Evolutionary conservation across 2,888 invertebrate species (phyloP), one percentile per base, ranked within the genome.

Genomic region (Iselma pallidipennis): DNA sequence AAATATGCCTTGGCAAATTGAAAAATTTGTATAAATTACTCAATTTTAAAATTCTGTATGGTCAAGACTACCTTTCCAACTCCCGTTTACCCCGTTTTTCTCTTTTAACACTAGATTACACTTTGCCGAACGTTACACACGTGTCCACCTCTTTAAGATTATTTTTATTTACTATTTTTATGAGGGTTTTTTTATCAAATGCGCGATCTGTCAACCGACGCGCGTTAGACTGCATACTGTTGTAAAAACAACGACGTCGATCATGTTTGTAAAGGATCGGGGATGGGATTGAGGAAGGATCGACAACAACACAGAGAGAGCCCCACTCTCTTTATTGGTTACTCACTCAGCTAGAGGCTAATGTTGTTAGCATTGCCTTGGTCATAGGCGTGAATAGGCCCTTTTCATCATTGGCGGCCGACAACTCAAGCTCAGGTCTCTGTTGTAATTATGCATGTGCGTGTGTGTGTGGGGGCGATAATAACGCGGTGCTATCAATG

Each of bases 341-440:
- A 78, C 71, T 71, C 76, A 74, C 75, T 79, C 78, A 77, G 75
- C 76, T 75, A 75, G 77, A 74, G 74, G 70, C 75, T 80, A 80
- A 79, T 78, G 78, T 70, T 69, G 75, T 78, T 77, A 78, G 74
- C 74, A 77, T 79, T 76, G 76, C 74, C 75, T 70, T 76, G 76
- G 78, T 74, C 76, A 75, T 76, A 75, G 73, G 72, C 72, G 69
- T 66, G 55, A 59, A 69, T 62, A 54, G 57, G 57, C 45, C 37
- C 31, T 49, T 28, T 21, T 29, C 7, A 45, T 21, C 21, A 21
- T 21, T 12, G 12, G 21, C 21, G 21, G 16, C 14, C n/a, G 4
- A 16, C 16, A 37, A 16, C 14, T 37, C 14, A 9, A 7, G 4
- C 2, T 37, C 4, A 37, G 16, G 37, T 37, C 2, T 1, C 16